Conservation (phyloP, 2,113 vertebrate genomes). For the Erythrolamprus reginae region DNA sequence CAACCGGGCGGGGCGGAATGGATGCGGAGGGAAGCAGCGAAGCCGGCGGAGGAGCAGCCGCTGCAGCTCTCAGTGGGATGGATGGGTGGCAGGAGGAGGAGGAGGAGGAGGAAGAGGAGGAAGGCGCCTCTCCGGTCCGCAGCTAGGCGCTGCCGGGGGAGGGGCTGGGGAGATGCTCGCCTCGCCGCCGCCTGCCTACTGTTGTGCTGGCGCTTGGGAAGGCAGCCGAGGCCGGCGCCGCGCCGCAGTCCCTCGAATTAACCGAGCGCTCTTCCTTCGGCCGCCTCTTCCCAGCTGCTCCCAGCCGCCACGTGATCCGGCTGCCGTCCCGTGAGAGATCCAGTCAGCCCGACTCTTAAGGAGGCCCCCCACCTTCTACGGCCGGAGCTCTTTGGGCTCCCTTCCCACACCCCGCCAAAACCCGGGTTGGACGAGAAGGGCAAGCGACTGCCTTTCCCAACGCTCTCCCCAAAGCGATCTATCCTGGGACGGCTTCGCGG, state of each 20-base stretch:
- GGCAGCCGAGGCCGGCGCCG: neutral
- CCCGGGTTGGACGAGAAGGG: no score
- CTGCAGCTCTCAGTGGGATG: neutral
- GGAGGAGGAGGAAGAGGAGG: neutral
- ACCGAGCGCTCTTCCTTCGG: slow-evolving; percentile 41
- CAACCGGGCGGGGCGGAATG: no score
- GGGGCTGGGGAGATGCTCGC: neutral
- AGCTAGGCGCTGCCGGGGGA: neutral
- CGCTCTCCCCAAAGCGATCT: neutral
- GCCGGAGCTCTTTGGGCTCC: neutral
- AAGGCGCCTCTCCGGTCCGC: neutral
- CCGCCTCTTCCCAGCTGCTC: neutral
- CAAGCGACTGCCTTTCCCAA: neutral
- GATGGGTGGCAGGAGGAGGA: neutral
- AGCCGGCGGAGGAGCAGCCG: neutral
- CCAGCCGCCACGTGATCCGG: neutral
- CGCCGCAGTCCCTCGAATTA: slow-evolving; percentile 64
- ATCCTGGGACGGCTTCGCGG: no score
- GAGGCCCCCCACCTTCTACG: neutral
- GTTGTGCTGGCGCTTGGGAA: neutral
- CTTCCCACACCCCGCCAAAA: neutral
- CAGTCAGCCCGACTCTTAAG: neutral
- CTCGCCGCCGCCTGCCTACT: neutral
- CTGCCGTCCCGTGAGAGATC: neutral
- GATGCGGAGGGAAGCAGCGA: neutral